A percentile compares a stretch with the other conserved stretches of the same genome.
phyloP scores from a whole-genome alignment of 2,797 vertebrate species.

The Microctenopoma lineatum region DNA sequence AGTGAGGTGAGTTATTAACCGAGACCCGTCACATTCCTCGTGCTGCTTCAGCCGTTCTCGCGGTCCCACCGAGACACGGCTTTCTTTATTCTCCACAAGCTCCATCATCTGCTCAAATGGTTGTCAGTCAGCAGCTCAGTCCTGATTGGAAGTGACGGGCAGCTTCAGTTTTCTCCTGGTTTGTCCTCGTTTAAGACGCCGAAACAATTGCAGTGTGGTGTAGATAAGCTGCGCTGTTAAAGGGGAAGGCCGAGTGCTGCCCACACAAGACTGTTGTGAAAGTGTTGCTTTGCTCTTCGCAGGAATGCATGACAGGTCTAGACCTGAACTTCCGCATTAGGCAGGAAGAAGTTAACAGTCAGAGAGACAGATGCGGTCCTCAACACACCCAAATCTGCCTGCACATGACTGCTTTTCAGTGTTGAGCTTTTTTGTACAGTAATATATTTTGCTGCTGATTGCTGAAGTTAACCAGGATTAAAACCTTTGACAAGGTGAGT shows the following conservation, averaged over 20 bases:
- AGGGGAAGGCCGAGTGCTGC: constrained; percentile 25
- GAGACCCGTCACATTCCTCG: constrained; percentile 27
- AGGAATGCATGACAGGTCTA: constrained; percentile 83
- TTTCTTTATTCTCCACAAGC: neutral
- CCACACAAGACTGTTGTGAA: constrained; percentile 70
- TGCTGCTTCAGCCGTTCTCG: constrained; percentile 53
- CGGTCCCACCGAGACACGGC: neutral
- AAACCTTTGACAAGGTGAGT: constrained; percentile 70
- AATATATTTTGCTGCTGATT: constrained; percentile 15
- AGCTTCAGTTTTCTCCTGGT: neutral
- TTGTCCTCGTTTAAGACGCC: neutral
- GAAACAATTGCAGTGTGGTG: neutral
- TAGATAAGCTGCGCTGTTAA: constrained; percentile 49
- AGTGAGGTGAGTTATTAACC: constrained; percentile 67
- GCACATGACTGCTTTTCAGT: constrained; percentile 13
- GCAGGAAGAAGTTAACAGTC: constrained; percentile 78
- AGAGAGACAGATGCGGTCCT: constrained; percentile 58
- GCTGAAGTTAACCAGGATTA: constrained; percentile 51
- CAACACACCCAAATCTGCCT: constrained; percentile 55
- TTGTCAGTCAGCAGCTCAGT: constrained; percentile 22
- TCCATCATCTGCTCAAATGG: constrained; percentile 11
- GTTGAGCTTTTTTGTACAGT: constrained; percentile 32
- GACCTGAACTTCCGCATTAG: constrained; percentile 86
- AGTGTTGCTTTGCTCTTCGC: constrained; percentile 34
- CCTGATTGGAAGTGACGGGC: neutral